Conservation (phyloP, 1,140 invertebrate species). For the Drosophila nigromelanica region DNA sequence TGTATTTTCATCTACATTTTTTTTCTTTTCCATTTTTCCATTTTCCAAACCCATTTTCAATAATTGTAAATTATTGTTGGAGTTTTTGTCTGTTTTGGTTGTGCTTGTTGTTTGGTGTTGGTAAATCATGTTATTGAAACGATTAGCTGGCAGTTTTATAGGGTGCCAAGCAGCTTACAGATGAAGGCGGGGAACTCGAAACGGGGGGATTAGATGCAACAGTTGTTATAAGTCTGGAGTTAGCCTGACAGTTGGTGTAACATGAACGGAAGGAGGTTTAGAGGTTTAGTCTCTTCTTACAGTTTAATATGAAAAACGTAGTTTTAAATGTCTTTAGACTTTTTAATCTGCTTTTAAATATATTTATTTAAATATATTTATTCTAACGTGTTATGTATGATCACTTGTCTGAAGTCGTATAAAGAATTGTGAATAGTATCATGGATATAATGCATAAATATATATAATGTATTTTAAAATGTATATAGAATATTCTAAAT, state of each 20-base stretch:
- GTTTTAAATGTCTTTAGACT: too few species aligned
- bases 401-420: too few species aligned
- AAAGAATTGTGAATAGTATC: too few species aligned
- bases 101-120: slow-evolving; percentile 55
- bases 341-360: too few species aligned
- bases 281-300: not conserved
- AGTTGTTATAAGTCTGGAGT: slow-evolving; percentile 3
- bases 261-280: not conserved
- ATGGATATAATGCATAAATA: too few species aligned
- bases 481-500: too few species aligned
- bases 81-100: slow-evolving; percentile 12
- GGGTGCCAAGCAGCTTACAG: slow-evolving; percentile 49
- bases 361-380: too few species aligned
- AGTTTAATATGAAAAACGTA: too few species aligned
- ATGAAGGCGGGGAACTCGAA: not conserved
- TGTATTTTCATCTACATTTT: slow-evolving; percentile 53
- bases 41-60: slow-evolving; percentile 60
- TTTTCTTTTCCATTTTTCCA: slow-evolving; percentile 28
- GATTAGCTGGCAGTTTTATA: slow-evolving; percentile 77
- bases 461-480: too few species aligned
- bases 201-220: slow-evolving; percentile 2
- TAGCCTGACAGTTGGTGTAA: slow-evolving; percentile 2
- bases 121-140: slow-evolving; percentile 79
- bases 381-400: too few species aligned
- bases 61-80: slow-evolving; percentile 77